Base-by-base conservation (phyloP, 2,797 vertebrate genomes). In the Threskiornis aethiopicus region DNA sequence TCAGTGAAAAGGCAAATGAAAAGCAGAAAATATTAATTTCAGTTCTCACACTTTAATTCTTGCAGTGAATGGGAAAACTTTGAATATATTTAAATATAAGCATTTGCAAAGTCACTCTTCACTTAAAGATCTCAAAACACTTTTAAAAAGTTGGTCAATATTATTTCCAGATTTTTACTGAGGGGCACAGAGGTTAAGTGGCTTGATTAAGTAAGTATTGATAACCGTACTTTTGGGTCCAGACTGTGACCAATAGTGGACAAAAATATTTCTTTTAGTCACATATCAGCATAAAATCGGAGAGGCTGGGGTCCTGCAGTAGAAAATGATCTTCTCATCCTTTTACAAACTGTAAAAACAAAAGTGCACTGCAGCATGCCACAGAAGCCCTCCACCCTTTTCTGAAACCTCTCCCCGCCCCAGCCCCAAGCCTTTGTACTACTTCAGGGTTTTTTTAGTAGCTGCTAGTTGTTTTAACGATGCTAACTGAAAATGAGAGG, bases 11-110 rank as follows among this genome's bases (percentile, higher is more conserved):
- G 20, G 75, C 71, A 94, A 89, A 85, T 42, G 58, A 72, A 91
- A 89, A 92, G 67, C 59, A 95, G 70, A 62, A 83, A 91, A 61
- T 51, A 52, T 54, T 94, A 94, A 94, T 90, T 94, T 64, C 55
- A 67, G 67, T 64, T 62, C 42, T 93, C 47, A 81, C 52, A 65
- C 37, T 81, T 90, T 65, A 92, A 76, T 95, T 72, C 77, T 55
- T 19, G 35, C 16, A 66, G 44, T 19, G 39, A 91, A 75, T 55
- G 84, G 47, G 84, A 82, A 84, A 84, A 44, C 17, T 66, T n/a
- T 57, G 25, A 82, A 69, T 79, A 24, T 33, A 69, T 76, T 94
- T 79, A 88, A 88, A 70, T 51, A n/a, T 6, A 83, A 84, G 47
- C 44, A 58, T 84, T 20, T 90, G 24, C 16, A 87, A 84, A 75